These are phyloP conservation scores for Microctenopoma steveboyesi DNA, from an alignment of 2,797 vertebrate species.

Conservation along the genomic window DNA sequence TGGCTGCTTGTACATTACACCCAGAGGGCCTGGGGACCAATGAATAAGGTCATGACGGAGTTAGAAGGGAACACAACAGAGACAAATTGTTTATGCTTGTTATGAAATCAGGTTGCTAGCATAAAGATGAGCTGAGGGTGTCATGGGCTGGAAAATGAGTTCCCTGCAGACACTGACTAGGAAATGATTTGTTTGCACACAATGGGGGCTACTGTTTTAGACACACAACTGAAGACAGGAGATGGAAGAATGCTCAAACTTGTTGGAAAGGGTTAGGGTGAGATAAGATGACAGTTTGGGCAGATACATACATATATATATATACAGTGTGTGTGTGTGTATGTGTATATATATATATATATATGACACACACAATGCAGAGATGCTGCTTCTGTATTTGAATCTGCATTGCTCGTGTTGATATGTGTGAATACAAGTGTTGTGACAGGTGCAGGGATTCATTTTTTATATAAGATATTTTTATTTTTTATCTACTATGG, in stretches of 20 bases:
- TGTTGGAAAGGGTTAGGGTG: conserved; percentile 16
- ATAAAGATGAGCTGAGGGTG: conserved; percentile 65
- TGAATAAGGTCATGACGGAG: conserved; percentile 69
- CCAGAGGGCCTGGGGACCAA: conserved; percentile 58
- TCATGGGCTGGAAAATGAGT: conserved; percentile 63
- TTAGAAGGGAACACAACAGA: conserved; percentile 60
- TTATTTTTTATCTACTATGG: conserved; percentile 10
- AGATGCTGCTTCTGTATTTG: background rate
- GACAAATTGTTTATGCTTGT: conserved; percentile 76
- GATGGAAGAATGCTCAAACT: conserved; percentile 30
- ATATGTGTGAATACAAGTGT: background rate
- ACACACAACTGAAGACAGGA: conserved; percentile 28
- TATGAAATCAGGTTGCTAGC: conserved; percentile 67
- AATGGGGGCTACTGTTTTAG: conserved; percentile 45
- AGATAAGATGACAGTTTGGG: conserved; percentile 12
- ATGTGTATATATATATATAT: too few relatives aligned
- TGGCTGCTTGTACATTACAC: conserved; percentile 53
- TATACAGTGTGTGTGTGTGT: too few relatives aligned
- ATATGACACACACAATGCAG: background rate
- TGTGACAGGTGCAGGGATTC: background rate
- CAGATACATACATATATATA: too few relatives aligned
- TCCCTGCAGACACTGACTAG: conserved; percentile 59
- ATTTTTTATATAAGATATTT: conserved; percentile 6
- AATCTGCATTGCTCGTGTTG: background rate
- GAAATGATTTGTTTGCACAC: conserved; percentile 55